A percentile compares a stretch with the other conserved stretches of the same genome.
These are phyloP conservation scores for Ceramica pisi DNA, from an alignment of 2,888 invertebrate species.

Conservation along the genomic window DNA sequence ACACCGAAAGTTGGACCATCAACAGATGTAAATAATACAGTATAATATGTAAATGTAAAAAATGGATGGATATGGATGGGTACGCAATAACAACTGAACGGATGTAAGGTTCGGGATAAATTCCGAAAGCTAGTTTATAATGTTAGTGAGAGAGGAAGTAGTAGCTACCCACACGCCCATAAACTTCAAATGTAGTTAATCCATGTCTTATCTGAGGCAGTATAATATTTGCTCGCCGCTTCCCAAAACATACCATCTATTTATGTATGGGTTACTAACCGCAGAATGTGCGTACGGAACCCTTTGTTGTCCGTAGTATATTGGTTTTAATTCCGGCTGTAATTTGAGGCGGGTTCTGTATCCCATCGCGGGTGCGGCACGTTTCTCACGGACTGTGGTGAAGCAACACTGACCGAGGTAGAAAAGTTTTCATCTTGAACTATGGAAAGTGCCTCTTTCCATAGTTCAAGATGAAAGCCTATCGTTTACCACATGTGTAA, in stretches of 20 bases:
- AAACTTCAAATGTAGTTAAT: constrained; percentile 6
- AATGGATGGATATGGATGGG: too few relatives aligned
- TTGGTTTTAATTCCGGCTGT: constrained; percentile 13
- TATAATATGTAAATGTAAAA: too few relatives aligned
- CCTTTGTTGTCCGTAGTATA: constrained; percentile 15
- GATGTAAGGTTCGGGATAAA: too few relatives aligned
- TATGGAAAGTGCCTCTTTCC: neutral
- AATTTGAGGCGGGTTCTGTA: constrained; percentile 7
- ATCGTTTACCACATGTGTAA: neutral
- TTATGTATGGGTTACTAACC: constrained; percentile 17
- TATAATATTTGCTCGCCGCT: neutral
- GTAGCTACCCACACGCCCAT: neutral
- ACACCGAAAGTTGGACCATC: too few relatives aligned
- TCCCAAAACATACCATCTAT: neutral
- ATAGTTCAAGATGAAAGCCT: neutral
- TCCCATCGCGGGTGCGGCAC: neutral
- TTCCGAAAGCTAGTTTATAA: neutral
- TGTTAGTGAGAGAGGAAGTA: neutral
- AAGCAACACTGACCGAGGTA: neutral
- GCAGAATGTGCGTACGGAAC: constrained; percentile 15
- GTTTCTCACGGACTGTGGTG: neutral
- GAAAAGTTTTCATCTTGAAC: too few relatives aligned
- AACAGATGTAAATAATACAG: too few relatives aligned
- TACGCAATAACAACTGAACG: too few relatives aligned
- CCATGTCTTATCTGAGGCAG: neutral